These are phyloP conservation scores for Galaxea fascicularis DNA, from an alignment of 92 coral and sea anemone species.

Conservation along the genomic window DNA sequence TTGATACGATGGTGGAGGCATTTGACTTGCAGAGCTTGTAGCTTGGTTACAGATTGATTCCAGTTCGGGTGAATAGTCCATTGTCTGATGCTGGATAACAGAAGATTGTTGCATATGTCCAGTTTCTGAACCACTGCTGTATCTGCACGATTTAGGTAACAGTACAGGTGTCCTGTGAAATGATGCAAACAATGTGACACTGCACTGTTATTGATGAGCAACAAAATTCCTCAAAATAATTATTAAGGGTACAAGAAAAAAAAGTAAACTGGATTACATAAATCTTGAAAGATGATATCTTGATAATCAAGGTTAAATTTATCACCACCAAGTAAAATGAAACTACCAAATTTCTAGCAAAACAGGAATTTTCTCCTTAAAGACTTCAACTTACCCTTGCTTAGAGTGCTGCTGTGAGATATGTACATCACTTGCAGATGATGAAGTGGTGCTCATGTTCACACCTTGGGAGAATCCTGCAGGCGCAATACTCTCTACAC, in stretches of 20 bases:
- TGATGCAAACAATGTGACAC: slow-evolving; percentile 30
- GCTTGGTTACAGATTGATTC: slow-evolving; percentile 85
- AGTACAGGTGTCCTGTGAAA: slow-evolving; percentile 38
- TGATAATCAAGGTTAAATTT: too few relatives aligned
- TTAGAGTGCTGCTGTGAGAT: slow-evolving; percentile 55
- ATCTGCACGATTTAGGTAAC: slow-evolving; percentile 80
- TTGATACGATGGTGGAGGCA: slow-evolving; percentile 84
- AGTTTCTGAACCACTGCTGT: slow-evolving; percentile 71
- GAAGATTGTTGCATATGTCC: slow-evolving; percentile 72
- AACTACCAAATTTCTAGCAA: too few relatives aligned
- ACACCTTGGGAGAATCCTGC: slow-evolving; percentile 31
- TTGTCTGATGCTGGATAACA: slow-evolving; percentile 64
- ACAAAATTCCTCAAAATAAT: too few relatives aligned
- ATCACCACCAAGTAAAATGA: too few relatives aligned
- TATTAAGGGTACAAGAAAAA: too few relatives aligned
- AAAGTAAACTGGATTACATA: too few relatives aligned
- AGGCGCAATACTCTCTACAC: slow-evolving; percentile 69
- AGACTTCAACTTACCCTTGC: slow-evolving; percentile 64
- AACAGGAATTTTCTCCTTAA: too few relatives aligned
- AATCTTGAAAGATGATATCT: too few relatives aligned
- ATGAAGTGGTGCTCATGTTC: background rate
- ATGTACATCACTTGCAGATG: slow-evolving; percentile 33
- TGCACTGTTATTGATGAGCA: too few relatives aligned
- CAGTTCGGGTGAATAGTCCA: slow-evolving; percentile 87
- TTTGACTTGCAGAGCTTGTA: slow-evolving; percentile 65